These are phyloP conservation scores for Pygathrix nemaeus DNA, from an alignment of 2,113 vertebrate species.

Conservation along the genomic window DNA sequence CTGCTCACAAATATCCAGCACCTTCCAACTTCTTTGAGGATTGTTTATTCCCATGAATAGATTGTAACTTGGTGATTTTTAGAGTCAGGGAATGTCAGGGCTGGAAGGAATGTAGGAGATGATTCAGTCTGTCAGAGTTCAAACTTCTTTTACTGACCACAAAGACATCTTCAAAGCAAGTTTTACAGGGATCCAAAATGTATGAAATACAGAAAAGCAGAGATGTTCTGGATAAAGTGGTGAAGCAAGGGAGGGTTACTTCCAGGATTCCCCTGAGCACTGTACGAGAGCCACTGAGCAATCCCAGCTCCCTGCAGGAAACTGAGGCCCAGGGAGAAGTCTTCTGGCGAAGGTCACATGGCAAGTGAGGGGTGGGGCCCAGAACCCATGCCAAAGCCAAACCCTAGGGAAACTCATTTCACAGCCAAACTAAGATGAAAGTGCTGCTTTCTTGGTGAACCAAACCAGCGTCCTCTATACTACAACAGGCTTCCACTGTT, in stretches of 20 bases:
- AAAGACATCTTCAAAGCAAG: neutral
- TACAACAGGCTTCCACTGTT: neutral
- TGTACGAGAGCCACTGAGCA: neutral
- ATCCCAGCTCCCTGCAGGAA: neutral
- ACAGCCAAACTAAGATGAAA: neutral
- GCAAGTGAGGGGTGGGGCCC: neutral
- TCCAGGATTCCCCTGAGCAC: neutral
- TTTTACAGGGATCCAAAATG: neutral
- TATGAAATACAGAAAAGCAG: neutral
- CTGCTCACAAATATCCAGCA: neutral
- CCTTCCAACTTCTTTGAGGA: neutral
- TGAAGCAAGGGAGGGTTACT: neutral
- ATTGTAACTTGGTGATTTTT: neutral
- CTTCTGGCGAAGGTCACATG: neutral
- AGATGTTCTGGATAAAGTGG: neutral
- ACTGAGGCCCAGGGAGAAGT: neutral
- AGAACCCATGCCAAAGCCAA: neutral
- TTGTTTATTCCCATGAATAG: neutral
- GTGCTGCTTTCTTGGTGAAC: neutral
- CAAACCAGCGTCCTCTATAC: neutral
- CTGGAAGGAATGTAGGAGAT: neutral
- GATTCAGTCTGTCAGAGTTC: neutral
- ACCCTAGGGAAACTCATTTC: neutral
- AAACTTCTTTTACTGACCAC: constrained; percentile 7
- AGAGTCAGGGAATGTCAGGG: neutral